A percentile compares a stretch with the other conserved stretches of the same genome.
Conservation (phyloP, 2,113 vertebrate genomes). For the Odocoileus virginianus region DNA sequence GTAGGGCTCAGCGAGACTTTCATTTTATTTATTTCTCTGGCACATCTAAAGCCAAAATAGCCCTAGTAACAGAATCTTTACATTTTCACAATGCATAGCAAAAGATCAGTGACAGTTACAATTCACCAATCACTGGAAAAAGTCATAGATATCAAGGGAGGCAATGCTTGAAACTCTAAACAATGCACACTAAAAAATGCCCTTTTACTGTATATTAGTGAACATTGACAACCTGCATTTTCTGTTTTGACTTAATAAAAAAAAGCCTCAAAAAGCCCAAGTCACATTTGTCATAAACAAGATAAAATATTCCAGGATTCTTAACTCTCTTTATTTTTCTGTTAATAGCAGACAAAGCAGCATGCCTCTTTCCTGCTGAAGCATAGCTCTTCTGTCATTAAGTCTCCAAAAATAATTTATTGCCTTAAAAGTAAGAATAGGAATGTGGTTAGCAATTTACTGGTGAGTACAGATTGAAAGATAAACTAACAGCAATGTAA, state of each 20-base stretch:
- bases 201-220: neutral
- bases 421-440: constrained; percentile 53
- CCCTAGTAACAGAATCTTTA: neutral
- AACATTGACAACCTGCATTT: neutral
- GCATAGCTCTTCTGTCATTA: constrained; percentile 35
- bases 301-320: constrained; percentile 10
- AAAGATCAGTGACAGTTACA: neutral
- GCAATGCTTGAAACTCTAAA: neutral
- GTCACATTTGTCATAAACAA: neutral
- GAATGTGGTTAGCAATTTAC: constrained; percentile 37
- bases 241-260: neutral
- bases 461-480: constrained; percentile 27
- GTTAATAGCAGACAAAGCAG: neutral
- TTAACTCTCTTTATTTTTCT: neutral
- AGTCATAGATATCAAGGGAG: neutral
- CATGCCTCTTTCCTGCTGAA: constrained; percentile 16
- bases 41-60: neutral
- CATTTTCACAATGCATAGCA: constrained; percentile 29
- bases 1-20: neutral
- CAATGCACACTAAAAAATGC: neutral
- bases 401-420: constrained; percentile 61
- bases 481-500: constrained; percentile 13
- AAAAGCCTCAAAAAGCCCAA: neutral
- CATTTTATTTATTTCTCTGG: neutral
- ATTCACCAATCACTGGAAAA: neutral